Base-by-base conservation (phyloP, 2,888 invertebrate genomes). In the Digitonthophagus gazella region DNA sequence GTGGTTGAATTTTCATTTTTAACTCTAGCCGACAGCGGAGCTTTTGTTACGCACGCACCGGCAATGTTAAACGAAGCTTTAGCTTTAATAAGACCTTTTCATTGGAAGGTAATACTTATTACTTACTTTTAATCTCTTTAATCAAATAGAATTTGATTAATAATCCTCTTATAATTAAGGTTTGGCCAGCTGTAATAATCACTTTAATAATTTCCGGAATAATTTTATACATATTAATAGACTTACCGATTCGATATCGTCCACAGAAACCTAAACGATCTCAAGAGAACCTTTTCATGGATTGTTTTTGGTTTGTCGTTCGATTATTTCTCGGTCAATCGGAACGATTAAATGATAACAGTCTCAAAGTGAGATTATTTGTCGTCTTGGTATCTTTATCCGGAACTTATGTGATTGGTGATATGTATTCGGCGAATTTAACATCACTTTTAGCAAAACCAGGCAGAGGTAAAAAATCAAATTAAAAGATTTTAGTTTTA, bases 361-460 rank as follows among this genome's bases (percentile, higher is more conserved):
- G 88, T 0, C 86, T 88, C 77, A 89, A 90, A 75, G 88, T 89
- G 0, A 86, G 91, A 64, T 85, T 91, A 58, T 86, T 92, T n/a
- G 86, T 88, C 11, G 88, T 90, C 20, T 81, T 92, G 2, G 86
- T 92, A 63, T 91, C 91, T 65, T 84, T 92, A n/a, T 89, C 90
- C 20, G 90, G 91, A 1, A 92, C 92, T 0, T 92, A 92, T 78
- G 91, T 92, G 2, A 88, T 92, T 64, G 91, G 90, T 0, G 92
- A 92, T 79, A 90, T 92, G 85, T 92, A 92, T 79, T 91, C 92
- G 0, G 92, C 92, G 0, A 92, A 91, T 80, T 80, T 92, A 71
- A 92, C 92, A 6, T 92, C 92, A 2, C 83, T 92, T 18, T 84
- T 92, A 69, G 92, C 92, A 0, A 85, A 88, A 65, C 92, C 92